Base-by-base conservation (phyloP, 2,113 vertebrate species). In the Scomber scombrus region DNA sequence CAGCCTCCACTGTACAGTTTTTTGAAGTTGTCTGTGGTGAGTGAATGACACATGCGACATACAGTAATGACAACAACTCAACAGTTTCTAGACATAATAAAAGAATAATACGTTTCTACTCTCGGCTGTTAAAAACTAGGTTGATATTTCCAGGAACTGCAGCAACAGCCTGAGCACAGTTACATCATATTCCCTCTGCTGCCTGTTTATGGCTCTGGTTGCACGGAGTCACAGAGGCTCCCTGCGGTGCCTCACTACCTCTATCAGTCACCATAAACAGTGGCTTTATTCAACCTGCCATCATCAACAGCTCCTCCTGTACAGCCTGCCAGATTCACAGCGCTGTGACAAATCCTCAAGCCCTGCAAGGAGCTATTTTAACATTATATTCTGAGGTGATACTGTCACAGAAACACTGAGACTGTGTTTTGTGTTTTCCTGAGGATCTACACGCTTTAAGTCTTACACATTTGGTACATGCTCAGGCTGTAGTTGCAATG, bases 171-270 rank as follows among this genome's bases (percentile, higher is more conserved):
- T 14, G 51, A 78, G 15, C 26, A 50, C 51, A 23, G 60, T 85
- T 83, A 88, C 76, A 90, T 85, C 56, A 81, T 55, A 56, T 73
- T 81, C 68, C 73, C 67, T 66, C 77, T 74, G 75, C 26, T 21
- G 49, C 45, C 65, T 81, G 52, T 80, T 85, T 61, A 46, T 71
- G 68, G 45, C 55, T 21, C 31, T 31, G 51, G 31, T 73, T 50
- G 52, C 63, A 16, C 34, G 16, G 46, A 68, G 55, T 63, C 80
- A 69, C 49, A 18, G 45, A 11, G 16, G 43, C 65, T 83, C 71
- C 52, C 80, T 40, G 57, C 2, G 47, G 68, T 58, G 79, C 50
- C 45, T 76, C 29, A 15, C 52, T 78, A 47, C 58, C 29, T 65
- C 67, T 6, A 75, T 75, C 80, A 34, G 18, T 70, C 61, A n/a